Percentiles rank a stretch among this genome's conserved stretches.
Evolutionary conservation across 2,888 invertebrate species (phyloP).

Genomic region (Rugalucina vietnamica): DNA sequence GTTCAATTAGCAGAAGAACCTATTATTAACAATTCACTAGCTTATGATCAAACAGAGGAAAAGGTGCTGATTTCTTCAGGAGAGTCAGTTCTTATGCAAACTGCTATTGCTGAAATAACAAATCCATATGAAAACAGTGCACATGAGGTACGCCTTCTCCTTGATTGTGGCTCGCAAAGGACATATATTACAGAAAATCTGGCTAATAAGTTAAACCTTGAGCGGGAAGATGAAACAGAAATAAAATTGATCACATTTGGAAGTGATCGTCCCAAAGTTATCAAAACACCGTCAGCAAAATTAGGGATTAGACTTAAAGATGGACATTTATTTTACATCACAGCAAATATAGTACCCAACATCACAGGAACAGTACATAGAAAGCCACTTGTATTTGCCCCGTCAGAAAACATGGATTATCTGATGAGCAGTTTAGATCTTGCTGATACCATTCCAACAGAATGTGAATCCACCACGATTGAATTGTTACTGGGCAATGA

Average conservation of each 20-base stretch:
- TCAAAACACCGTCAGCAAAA: background rate
- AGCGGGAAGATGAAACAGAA: conserved; percentile 5
- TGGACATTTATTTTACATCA: conserved; percentile 15
- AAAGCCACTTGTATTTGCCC: conserved; percentile 20
- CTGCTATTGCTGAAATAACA: conserved; percentile 11
- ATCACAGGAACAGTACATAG: conserved; percentile 36
- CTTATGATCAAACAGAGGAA: background rate
- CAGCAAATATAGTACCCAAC: conserved; percentile 29
- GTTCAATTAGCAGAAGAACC: background rate
- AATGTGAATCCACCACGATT: background rate
- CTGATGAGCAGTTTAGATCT: conserved; percentile 22
- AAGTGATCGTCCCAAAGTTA: conserved; percentile 7
- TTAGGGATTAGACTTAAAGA: conserved; percentile 23
- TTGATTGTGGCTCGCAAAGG: conserved; percentile 25
- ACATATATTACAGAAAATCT: conserved; percentile 22
- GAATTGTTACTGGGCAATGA: conserved; percentile 33
- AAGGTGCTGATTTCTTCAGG: conserved; percentile 10
- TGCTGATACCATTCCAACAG: conserved; percentile 22
- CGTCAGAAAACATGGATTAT: conserved; percentile 14
- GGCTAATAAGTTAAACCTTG: background rate
- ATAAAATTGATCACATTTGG: conserved; percentile 36
- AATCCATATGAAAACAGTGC: background rate
- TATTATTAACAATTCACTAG: background rate
- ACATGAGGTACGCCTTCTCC: background rate
- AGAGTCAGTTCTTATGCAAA: conserved; percentile 37